Base-by-base conservation (phyloP, 2,797 vertebrate species). In the Picus viridis region DNA sequence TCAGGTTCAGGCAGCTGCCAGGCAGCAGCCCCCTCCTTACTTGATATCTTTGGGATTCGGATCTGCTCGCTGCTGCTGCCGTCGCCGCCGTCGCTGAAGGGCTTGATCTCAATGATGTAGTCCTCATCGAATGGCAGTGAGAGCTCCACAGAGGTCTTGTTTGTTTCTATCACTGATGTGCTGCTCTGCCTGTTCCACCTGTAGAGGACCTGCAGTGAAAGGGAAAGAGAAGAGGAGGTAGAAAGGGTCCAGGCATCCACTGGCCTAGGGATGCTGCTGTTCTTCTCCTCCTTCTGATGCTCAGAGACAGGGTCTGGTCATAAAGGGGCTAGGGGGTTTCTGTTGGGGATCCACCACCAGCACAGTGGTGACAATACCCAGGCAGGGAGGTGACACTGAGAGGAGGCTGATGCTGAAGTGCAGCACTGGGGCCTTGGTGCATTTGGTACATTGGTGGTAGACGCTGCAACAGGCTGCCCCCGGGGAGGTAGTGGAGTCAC, bases 71-170 rank as follows among this genome's bases (percentile, higher is more conserved):
- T 99, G 94, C 99, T 99, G 97, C 98, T 99, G 90, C 99, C 99
- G 3, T 99, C 99, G 2, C 99, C 99, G 57, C 99, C 99, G 36
- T 99, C 99, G 16, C 99, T 99, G 90, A 99, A 98, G 5, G 99
- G 98, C 91, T 98, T 98, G 87, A 99, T 99, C 97, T 99, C 98
- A 65, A 99, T 98, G 92, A 99, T 98, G 76, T 99, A 99, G 94
- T 99, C 99, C 97, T 99, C 98, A 9, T 99, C 98, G 3, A 98
- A 98, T 17, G 99, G 99, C 89, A 99, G 91, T 2, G 99, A 98
- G 8, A 99, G 98, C 97, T 99, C 99, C 94, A 99, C 99, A 0
- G 98, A 99, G 32, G 99, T 99, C 68, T 98, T 98, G 57, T 99
- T 99, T 8, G 99, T 99, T 95, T 99, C 99, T 91, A 99, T 99